phyloP scores from a whole-genome alignment of 1,140 invertebrate genomes.

The Sinella curviseta region DNA sequence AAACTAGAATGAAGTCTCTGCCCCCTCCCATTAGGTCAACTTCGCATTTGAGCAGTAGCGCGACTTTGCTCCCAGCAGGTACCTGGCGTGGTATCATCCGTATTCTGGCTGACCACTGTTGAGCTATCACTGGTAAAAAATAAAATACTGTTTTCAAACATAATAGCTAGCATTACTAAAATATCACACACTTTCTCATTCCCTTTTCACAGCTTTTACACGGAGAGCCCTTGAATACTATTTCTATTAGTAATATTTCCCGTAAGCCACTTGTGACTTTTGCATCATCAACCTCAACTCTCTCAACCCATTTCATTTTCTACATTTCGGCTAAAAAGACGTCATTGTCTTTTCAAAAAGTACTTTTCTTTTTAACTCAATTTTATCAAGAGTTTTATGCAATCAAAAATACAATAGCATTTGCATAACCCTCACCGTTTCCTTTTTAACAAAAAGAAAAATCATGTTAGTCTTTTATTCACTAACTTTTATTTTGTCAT shows the following conservation, averaged over 20 bases:
- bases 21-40: slow-evolving; percentile 44
- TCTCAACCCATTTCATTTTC: neutral
- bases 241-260: neutral
- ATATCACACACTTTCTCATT: too few species aligned
- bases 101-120: slow-evolving; percentile 40
- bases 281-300: neutral
- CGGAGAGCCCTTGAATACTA: neutral
- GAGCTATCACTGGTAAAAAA: slow-evolving; percentile 39
- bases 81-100: slow-evolving; percentile 14
- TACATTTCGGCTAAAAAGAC: too few species aligned
- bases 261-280: neutral
- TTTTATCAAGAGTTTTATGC: neutral
- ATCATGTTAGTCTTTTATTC: neutral
- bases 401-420: neutral
- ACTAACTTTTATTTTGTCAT: neutral
- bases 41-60: slow-evolving; percentile 40
- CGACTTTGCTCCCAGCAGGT: neutral
- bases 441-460: neutral
- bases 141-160: neutral
- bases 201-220: neutral
- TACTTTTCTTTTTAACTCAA: neutral
- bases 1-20: slow-evolving; percentile 41
- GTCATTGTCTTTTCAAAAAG: neutral
- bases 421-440: neutral
- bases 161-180: neutral